Evolutionary conservation across 2,888 invertebrate genomes (phyloP).

Genomic region (Dascillus cervinus): DNA sequence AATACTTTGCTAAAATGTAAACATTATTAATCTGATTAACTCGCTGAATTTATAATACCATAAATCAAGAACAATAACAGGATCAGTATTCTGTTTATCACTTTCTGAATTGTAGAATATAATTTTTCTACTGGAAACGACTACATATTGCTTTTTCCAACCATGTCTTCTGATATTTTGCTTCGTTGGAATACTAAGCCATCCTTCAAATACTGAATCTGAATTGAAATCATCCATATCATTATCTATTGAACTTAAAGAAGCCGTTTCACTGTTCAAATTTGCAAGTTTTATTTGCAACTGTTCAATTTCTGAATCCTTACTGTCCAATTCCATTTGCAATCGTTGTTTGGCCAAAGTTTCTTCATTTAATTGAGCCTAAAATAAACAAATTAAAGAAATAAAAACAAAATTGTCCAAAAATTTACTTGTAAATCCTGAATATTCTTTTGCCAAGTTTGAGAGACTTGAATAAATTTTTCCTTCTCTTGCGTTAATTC

Average conservation of each 20-base stretch:
- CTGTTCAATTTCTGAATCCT: constrained; percentile 93
- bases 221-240: constrained; percentile 66
- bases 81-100: constrained; percentile 91
- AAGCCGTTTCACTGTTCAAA: constrained; percentile 79
- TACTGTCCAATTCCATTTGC: constrained; percentile 95
- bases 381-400: constrained; percentile 31
- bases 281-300: constrained; percentile 77
- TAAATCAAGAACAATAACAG: constrained; percentile 89
- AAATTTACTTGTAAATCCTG: constrained; percentile 59
- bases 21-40: constrained; percentile 22
- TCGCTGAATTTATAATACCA: too few species aligned
- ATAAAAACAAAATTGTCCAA: neutral
- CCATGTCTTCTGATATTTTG: constrained; percentile 93
- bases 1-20: constrained; percentile 72
- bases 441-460: constrained; percentile 76
- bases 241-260: constrained; percentile 83
- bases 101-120: constrained; percentile 94
- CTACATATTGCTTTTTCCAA: constrained; percentile 96
- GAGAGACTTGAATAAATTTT: constrained; percentile 82
- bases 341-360: constrained; percentile 67
- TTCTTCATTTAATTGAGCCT: constrained; percentile 78
- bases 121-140: constrained; percentile 93
- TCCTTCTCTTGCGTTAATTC: constrained; percentile 90
- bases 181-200: constrained; percentile 91
- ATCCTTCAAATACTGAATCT: constrained; percentile 84